Percentiles rank a stretch among this genome's conserved stretches.
Conservation (phyloP, 2,888 invertebrate species). For the Pollenia angustigena region DNA sequence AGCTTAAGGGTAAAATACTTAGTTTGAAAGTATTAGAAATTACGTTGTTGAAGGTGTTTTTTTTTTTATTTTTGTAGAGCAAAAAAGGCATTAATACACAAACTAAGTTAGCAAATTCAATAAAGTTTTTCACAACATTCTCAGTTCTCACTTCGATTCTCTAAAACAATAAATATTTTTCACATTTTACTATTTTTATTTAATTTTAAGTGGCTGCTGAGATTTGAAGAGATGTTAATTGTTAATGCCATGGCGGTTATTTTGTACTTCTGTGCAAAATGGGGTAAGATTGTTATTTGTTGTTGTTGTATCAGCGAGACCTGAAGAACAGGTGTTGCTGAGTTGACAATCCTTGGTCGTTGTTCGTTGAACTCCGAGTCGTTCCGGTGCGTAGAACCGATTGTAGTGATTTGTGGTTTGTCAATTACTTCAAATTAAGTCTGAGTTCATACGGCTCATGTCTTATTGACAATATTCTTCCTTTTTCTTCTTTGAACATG, state of each 20-base stretch:
- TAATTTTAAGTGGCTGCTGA: conserved; percentile 9
- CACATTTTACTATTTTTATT: neutral
- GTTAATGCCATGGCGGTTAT: neutral
- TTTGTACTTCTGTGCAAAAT: neutral
- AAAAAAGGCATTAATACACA: conserved; percentile 14
- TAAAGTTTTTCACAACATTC: conserved; percentile 11
- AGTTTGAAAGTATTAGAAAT: neutral
- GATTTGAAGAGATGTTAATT: conserved; percentile 2
- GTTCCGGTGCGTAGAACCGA: too few relatives aligned
- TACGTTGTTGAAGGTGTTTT: neutral
- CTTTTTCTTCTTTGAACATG: too few relatives aligned
- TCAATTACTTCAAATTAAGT: too few relatives aligned
- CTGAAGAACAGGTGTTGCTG: too few relatives aligned
- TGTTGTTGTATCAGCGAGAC: too few relatives aligned
- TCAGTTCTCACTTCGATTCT: neutral
- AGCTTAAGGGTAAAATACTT: neutral
- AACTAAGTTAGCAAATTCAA: conserved; percentile 63
- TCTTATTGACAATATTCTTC: too few relatives aligned
- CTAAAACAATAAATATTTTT: conserved; percentile 11
- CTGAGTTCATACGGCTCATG: too few relatives aligned
- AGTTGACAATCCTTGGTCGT: too few relatives aligned
- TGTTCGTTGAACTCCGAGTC: too few relatives aligned
- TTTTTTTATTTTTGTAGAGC: neutral
- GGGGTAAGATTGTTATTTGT: neutral
- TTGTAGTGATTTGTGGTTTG: too few relatives aligned